Conservation (phyloP, 2,113 vertebrate species). For the Sprattus sprattus region DNA sequence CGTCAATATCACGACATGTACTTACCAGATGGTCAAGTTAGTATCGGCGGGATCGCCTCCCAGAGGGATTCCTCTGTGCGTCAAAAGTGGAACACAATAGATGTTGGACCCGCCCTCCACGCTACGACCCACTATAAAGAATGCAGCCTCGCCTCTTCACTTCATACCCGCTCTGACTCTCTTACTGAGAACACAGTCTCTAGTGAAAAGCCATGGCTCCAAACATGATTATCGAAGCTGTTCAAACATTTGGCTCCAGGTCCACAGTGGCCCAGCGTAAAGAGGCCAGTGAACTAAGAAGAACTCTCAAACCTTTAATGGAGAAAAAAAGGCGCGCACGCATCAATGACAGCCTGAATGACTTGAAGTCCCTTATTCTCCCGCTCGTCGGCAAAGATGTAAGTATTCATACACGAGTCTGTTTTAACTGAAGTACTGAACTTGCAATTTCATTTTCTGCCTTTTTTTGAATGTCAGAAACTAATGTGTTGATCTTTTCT, state of each 20-base stretch:
- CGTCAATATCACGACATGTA: slow-evolving; percentile 15
- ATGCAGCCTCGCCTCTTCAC: slow-evolving; percentile 23
- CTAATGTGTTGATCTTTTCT: slow-evolving; percentile 13
- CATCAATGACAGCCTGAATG: slow-evolving; percentile 83
- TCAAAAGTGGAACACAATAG: slow-evolving; percentile 44
- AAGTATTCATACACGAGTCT: slow-evolving; percentile 54
- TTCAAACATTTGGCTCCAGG: slow-evolving; percentile 45
- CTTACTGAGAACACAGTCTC: slow-evolving; percentile 40
- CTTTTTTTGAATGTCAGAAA: background rate
- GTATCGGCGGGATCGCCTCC: slow-evolving; percentile 42
- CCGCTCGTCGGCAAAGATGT: slow-evolving; percentile 83
- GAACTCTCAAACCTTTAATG: slow-evolving; percentile 84
- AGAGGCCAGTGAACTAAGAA: slow-evolving; percentile 74
- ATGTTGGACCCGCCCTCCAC: slow-evolving; percentile 50
- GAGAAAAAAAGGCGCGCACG: slow-evolving; percentile 80
- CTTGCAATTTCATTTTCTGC: background rate
- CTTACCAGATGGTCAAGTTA: slow-evolving; percentile 65
- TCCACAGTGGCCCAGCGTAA: slow-evolving; percentile 75
- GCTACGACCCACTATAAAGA: slow-evolving; percentile 66
- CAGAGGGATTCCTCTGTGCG: slow-evolving; percentile 44
- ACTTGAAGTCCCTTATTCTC: slow-evolving; percentile 80
- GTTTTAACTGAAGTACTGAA: background rate
- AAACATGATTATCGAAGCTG: slow-evolving; percentile 44
- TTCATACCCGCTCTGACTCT: slow-evolving; percentile 34
- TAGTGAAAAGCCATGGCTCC: slow-evolving; percentile 56